Percentiles rank a stretch among this genome's conserved stretches.
Conservation (phyloP, 37 sponge, comb jelly and placozoan genomes). For the Axinella damicornis region DNA sequence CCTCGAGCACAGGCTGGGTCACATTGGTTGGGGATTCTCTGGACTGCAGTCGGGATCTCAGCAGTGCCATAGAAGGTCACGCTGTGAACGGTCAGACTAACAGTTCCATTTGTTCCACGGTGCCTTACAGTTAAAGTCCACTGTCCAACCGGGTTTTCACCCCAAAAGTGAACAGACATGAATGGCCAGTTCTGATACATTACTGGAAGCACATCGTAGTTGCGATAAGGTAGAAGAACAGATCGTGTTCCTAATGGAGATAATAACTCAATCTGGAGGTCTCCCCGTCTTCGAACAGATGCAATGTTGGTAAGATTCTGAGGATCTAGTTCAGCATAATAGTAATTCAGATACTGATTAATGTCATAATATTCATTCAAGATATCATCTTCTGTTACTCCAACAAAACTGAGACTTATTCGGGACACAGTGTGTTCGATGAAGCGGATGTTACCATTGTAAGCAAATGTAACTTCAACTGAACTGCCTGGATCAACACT, state of each 20-base stretch:
- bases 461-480: too few species aligned
- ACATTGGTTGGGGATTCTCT: conserved; percentile 35
- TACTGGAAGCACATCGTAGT: conserved; percentile 40
- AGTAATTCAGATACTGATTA: too few species aligned
- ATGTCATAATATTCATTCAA: too few species aligned
- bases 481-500: too few species aligned
- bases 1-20: conserved; percentile 51
- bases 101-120: conserved; percentile 23
- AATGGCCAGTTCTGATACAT: conserved; percentile 75
- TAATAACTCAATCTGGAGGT: conserved; percentile 59
- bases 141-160: conserved; percentile 62
- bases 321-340: too few species aligned
- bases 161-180: conserved; percentile 80
- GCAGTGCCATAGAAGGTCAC: conserved; percentile 42
- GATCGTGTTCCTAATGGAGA: conserved; percentile 87
- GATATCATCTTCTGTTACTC: too few species aligned
- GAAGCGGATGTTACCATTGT: too few species aligned
- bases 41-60: conserved; percentile 33
- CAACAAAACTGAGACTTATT: too few species aligned
- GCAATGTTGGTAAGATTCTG: too few species aligned
- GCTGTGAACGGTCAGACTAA: conserved; percentile 4
- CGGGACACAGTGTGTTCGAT: too few species aligned
- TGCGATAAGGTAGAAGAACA: conserved; percentile 57
- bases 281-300: conserved; percentile 51
- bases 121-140: conserved; percentile 61